Evolutionary conservation across 2,888 invertebrate genomes (phyloP).

Genomic region (Liodrosophila aerea): DNA sequence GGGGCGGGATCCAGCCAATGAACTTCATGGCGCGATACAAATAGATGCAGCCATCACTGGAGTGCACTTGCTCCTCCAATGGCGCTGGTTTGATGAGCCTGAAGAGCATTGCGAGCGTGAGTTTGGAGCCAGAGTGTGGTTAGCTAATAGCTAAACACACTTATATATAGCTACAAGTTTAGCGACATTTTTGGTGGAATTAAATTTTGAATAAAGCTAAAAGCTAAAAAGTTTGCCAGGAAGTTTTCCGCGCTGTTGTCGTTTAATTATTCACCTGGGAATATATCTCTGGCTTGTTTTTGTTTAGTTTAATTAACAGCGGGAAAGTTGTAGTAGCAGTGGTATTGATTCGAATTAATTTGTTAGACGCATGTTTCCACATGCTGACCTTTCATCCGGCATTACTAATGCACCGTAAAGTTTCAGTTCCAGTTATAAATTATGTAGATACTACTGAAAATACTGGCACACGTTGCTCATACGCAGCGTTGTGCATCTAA

Average conservation of each 20-base stretch:
- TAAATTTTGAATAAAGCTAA: slow-evolving; percentile 39
- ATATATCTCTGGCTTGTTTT: slow-evolving; percentile 36
- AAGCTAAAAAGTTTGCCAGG: slow-evolving; percentile 45
- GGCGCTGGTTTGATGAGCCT: slow-evolving; percentile 48
- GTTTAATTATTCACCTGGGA: slow-evolving; percentile 62
- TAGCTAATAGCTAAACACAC: neutral
- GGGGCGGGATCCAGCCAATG: slow-evolving; percentile 57
- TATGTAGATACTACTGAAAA: too few species aligned
- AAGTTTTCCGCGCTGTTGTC: slow-evolving; percentile 34
- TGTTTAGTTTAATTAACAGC: slow-evolving; percentile 57
- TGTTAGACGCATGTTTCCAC: slow-evolving; percentile 28
- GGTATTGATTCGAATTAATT: slow-evolving; percentile 17
- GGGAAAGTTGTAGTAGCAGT: slow-evolving; percentile 9
- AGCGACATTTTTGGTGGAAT: slow-evolving; percentile 8
- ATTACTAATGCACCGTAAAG: slow-evolving; percentile 46
- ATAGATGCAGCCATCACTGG: slow-evolving; percentile 59
- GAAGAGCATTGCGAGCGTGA: slow-evolving; percentile 50
- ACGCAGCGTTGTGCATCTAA: slow-evolving; percentile 39
- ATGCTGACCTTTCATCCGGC: slow-evolving; percentile 55
- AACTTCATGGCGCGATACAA: slow-evolving; percentile 54
- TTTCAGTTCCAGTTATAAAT: neutral
- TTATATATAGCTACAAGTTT: slow-evolving; percentile 41
- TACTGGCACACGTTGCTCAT: slow-evolving; percentile 29
- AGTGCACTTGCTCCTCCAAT: slow-evolving; percentile 33
- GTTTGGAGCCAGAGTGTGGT: neutral